Evolutionary conservation across 2,113 vertebrate species (phyloP).

Genomic region (Passer montanus): DNA sequence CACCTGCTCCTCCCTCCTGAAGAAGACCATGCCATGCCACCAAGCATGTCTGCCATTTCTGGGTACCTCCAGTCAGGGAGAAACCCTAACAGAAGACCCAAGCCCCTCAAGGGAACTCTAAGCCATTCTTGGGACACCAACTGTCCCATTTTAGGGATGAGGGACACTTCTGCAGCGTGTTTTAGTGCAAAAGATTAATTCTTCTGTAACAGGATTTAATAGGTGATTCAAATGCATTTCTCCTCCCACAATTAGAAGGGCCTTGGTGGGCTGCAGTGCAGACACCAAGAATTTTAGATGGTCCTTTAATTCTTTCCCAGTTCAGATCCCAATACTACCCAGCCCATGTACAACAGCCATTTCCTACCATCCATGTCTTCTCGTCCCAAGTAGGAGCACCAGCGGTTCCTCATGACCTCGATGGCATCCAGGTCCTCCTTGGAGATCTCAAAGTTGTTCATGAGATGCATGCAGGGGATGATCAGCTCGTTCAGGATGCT

Average conservation of each 20-base stretch:
- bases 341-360: not conserved
- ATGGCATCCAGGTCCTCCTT: slow-evolving; percentile 88
- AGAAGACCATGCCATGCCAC: rapidly evolving
- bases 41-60: not conserved
- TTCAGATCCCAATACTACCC: not conserved
- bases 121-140: not conserved
- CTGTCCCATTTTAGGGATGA: not conserved
- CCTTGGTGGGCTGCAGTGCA: not conserved
- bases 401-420: slow-evolving; percentile 88
- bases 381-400: slow-evolving; percentile 90
- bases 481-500: slow-evolving; percentile 88
- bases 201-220: not conserved
- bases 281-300: not conserved
- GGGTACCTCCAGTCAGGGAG: not conserved
- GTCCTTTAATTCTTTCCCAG: no score
- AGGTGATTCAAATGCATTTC: not conserved
- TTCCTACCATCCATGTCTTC: slow-evolving; percentile 89
- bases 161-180: not conserved
- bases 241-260: not conserved
- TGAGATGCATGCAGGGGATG: slow-evolving; percentile 95
- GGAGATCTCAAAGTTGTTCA: slow-evolving; percentile 79
- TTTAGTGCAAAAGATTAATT: not conserved
- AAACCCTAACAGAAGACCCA: not conserved
- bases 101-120: not conserved
- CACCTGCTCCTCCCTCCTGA: not conserved